Base-by-base conservation (phyloP, 2,113 vertebrate species). In the Phainopepla nitens region DNA sequence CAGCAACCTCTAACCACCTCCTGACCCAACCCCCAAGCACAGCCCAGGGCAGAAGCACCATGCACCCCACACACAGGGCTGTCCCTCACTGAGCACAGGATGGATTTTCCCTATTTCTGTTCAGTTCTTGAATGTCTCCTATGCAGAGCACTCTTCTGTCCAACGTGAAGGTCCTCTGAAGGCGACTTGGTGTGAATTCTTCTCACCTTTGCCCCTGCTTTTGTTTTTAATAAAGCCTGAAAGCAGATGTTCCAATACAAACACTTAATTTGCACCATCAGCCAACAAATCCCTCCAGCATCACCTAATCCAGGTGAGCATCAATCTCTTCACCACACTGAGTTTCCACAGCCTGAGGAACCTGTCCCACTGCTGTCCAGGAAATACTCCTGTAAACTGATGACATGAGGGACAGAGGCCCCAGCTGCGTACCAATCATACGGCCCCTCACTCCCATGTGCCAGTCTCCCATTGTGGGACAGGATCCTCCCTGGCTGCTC, bases 401-500 rank as follows among this genome's bases (percentile, higher is more conserved):
- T 0, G 5, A 6, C 45, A 14, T 2, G 15, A 79, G 53, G 51
- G 41, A 28, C 36, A 64, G 77, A 75, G 12, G 41, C 8, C 24
- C 17, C 39, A 21, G 0, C 2, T 44, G 25, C 50, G 36, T 28
- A 25, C 35, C n/a, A 24, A 0, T 1, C 72, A 15, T 35, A 69
- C 1, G 8, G 60, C 17, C 41, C 39, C 12, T 57, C 25, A 23
- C 13, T 36, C 16, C 31, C 49, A 18, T 0, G 0, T 69, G 54
- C 41, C 41, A 18, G 13, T 18, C 54, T 75, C 69, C 41, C 50
- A 36, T 0, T 21, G 31, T 21, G 36, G 51, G 27, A 66, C 13
- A 29, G 21, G 47, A 51, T 78, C 56, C 33, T 60, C 47, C 47
- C 35, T 14, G 22, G 7, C 2, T 87, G 41, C 47, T 60, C 69